Evolutionary conservation across 2,113 vertebrate genomes (phyloP), one percentile per base, ranked within the genome.

Genomic region (Triplophysa dalaica): DNA sequence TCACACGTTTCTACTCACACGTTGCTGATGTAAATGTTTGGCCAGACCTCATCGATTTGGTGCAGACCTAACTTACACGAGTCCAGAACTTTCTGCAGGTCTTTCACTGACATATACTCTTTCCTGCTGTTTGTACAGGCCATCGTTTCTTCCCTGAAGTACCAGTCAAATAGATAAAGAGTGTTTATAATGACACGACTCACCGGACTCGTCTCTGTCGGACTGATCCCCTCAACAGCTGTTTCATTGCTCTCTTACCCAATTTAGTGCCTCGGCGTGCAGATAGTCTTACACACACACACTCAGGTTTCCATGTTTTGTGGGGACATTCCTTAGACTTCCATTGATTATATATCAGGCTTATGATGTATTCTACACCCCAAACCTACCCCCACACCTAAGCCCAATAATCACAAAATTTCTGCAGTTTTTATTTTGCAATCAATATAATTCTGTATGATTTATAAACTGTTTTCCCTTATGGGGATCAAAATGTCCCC

Each of bases 21-120:
- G 77, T 92, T 88, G 38, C 93, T 92, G 74, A 90, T 91, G 87
- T 77, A 94, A 74, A 94, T 87, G 79, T 94, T 91, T 58, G 93
- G 92, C 92, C 92, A 92, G 64, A 92, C 94, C 88, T 95, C 93
- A 33, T 93, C 92, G 61, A 93, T 70, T 56, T 93, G 93, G 70
- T 88, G 89, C 24, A 92, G 88, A 77, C 90, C 89, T 54, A 94
- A 77, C 75, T 90, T 90, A 82, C 94, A 95, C n/a, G 90, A 91
- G 86, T 94, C 92, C 91, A 91, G 83, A 88, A 93, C 84, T 81
- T 76, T 93, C 87, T 93, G 87, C 86, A 90, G 88, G 70, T 95
- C 94, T 84, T 89, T 93, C 80, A 95, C 88, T 62, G 89, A 89
- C 19, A 89, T 83, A 83, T 92, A 92, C 75, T 91, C 89, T 72